Percentiles rank a stretch among this genome's conserved stretches.
Evolutionary conservation across 2,888 invertebrate species (phyloP).

Genomic region (Beris morrisii): DNA sequence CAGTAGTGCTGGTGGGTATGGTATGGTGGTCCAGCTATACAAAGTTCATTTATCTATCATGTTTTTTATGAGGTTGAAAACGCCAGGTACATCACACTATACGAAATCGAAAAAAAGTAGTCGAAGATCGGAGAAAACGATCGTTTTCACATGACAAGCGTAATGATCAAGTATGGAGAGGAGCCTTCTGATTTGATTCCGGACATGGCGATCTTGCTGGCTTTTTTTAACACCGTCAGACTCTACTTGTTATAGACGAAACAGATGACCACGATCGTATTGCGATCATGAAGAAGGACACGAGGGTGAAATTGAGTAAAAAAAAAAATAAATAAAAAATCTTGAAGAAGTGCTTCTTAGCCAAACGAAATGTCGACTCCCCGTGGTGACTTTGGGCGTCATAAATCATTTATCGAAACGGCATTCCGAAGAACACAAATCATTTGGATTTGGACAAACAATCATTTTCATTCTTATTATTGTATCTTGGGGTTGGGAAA

Average conservation of each 20-base stretch:
- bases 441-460: slow-evolving; percentile 27
- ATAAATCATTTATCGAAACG: slow-evolving; percentile 28
- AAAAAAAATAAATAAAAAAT: neutral
- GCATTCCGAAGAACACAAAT: slow-evolving; percentile 16
- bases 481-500: neutral
- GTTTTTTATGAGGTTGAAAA: slow-evolving; percentile 14
- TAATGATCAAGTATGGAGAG: neutral
- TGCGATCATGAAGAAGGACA: neutral
- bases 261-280: neutral
- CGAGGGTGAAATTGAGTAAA: neutral
- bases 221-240: neutral
- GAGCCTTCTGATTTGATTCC: slow-evolving; percentile 3
- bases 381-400: slow-evolving; percentile 19
- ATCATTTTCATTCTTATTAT: slow-evolving; percentile 15
- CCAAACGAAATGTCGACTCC: slow-evolving; percentile 32
- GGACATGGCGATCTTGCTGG: neutral
- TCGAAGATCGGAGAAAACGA: too few relatives aligned
- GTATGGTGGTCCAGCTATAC: slow-evolving; percentile 3
- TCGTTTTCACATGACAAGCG: neutral
- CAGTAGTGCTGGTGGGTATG: neutral
- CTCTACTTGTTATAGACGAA: neutral
- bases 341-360: slow-evolving; percentile 20
- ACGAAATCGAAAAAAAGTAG: neutral
- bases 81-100: slow-evolving; percentile 6
- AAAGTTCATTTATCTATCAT: slow-evolving; percentile 33